Conservation (phyloP, 2,113 vertebrate genomes). For the Asarcornis scutulata region DNA sequence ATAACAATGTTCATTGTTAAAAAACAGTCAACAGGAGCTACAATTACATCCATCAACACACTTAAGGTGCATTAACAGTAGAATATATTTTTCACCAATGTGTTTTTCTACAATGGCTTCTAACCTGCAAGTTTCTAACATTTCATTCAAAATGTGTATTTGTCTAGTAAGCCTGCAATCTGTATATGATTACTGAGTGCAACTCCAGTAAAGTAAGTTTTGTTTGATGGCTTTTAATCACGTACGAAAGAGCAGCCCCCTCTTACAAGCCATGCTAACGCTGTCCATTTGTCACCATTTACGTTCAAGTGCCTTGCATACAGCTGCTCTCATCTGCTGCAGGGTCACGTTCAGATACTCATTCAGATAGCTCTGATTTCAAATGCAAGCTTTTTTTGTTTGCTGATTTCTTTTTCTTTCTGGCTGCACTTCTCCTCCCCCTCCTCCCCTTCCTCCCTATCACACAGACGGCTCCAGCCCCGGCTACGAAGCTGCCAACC, state of each 20-base stretch:
- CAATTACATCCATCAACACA: background rate
- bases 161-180: background rate
- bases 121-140: background rate
- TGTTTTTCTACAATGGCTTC: background rate
- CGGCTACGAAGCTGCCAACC: conserved; percentile 67
- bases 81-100: background rate
- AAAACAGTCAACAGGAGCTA: background rate
- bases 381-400: conserved; percentile 36
- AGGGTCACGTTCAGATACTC: conserved; percentile 10
- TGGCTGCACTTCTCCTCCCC: background rate
- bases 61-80: background rate
- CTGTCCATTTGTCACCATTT: conserved; percentile 40
- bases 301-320: conserved; percentile 38
- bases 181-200: background rate
- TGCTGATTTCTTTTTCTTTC: conserved; percentile 38
- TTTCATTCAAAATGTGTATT: background rate
- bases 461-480: conserved; percentile 71
- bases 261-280: conserved; percentile 19
- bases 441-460: conserved; percentile 26
- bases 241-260: background rate
- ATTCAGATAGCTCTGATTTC: conserved; percentile 42
- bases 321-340: conserved; percentile 42
- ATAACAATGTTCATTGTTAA: background rate
- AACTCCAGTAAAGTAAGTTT: background rate
- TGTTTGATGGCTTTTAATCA: background rate